A percentile compares a stretch with the other conserved stretches of the same genome.
Conservation (phyloP, 2,113 vertebrate genomes). For the Marmota flaviventris region DNA sequence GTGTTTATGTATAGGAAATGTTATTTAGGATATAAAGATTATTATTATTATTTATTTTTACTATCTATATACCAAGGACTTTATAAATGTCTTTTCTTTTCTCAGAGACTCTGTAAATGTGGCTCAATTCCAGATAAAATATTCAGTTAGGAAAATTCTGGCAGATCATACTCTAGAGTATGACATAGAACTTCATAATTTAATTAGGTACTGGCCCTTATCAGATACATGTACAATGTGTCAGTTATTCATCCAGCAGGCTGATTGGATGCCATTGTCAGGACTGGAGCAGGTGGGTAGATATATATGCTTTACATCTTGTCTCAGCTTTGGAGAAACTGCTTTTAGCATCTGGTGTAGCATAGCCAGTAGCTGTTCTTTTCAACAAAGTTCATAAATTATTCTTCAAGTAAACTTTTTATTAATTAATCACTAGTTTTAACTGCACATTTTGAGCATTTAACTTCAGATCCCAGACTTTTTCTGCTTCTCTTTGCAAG, state of each 20-base stretch:
- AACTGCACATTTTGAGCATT: not conserved
- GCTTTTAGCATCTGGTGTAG: not conserved
- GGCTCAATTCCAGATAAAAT: slow-evolving; percentile 80
- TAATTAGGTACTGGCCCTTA: slow-evolving; percentile 71
- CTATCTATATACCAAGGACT: not conserved
- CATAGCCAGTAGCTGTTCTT: slow-evolving; percentile 16
- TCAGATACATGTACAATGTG: slow-evolving; percentile 67
- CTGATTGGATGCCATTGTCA: slow-evolving; percentile 52
- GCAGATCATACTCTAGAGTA: slow-evolving; percentile 69
- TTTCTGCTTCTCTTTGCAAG: not conserved
- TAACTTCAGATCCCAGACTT: not conserved
- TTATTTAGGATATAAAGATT: not conserved
- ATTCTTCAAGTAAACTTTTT: not conserved
- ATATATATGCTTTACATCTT: slow-evolving; percentile 59
- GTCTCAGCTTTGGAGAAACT: slow-evolving; percentile 53
- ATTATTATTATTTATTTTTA: not conserved
- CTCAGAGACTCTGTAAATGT: slow-evolving; percentile 53
- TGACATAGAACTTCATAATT: slow-evolving; percentile 79
- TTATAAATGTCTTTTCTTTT: slow-evolving; percentile 6
- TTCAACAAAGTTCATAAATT: slow-evolving; percentile 61
- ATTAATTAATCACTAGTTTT: slow-evolving; percentile 22
- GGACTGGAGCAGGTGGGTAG: not conserved
- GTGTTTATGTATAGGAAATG: not conserved
- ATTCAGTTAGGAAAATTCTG: slow-evolving; percentile 68
- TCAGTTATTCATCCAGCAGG: slow-evolving; percentile 74